Evolutionary conservation across 2,113 vertebrate species (phyloP).

Genomic region (Melanocharis versteri): DNA sequence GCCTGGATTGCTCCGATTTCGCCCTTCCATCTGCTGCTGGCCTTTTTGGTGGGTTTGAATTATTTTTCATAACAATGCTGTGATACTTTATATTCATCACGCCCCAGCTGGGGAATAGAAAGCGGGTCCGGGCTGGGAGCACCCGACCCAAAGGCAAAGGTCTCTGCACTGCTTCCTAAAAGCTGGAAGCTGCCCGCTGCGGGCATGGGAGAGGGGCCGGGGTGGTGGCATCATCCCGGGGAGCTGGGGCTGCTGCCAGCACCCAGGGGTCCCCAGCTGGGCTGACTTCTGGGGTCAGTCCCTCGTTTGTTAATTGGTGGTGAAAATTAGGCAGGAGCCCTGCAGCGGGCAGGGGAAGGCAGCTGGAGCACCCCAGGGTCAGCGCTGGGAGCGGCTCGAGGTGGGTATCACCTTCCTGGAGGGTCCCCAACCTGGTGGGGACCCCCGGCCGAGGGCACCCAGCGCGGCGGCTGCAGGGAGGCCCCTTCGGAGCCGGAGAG

Average conservation of each 20-base stretch:
- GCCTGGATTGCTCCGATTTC: neutral
- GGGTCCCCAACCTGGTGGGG: rapidly evolving
- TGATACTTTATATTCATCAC: neutral
- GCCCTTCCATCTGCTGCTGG: neutral
- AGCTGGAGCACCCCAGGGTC: neutral
- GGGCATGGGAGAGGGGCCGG: neutral
- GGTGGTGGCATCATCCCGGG: neutral
- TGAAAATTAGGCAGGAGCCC: neutral
- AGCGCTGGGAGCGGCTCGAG: rapidly evolving
- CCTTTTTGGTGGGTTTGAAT: conserved; percentile 29
- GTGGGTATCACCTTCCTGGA: neutral
- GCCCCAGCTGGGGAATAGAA: neutral
- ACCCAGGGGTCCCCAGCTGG: neutral
- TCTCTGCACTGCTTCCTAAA: neutral
- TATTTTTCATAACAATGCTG: conserved; percentile 12
- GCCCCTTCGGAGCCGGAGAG: neutral
- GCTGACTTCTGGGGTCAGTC: neutral
- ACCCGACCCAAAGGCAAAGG: neutral
- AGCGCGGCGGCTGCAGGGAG: neutral
- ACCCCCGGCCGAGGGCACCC: neutral
- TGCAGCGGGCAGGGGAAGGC: neutral
- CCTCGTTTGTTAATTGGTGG: neutral
- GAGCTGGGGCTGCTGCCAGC: neutral
- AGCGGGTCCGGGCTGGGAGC: neutral
- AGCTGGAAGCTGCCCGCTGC: neutral